Evolutionary conservation across 2,797 vertebrate species (phyloP), one percentile per base, ranked within the genome.

Genomic region (Microctenopoma stevenorrisi): DNA sequence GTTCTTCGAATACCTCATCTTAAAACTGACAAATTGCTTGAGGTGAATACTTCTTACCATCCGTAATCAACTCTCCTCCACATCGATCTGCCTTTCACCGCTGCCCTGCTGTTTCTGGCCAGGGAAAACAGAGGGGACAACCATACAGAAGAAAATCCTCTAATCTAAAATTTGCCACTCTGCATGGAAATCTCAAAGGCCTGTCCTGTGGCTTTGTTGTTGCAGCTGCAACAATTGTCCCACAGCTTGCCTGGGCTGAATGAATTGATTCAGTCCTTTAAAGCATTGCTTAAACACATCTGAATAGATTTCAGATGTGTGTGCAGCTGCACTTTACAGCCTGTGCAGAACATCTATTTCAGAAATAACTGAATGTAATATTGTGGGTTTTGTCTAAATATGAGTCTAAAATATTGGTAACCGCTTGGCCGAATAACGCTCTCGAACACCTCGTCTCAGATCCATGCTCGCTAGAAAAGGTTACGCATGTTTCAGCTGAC

Each of bases 181-280:
- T 72, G 69, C 78, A 83, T 74, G 79, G 71, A 88, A 87, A 89
- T 88, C 81, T 78, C 82, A 79, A 80, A 75, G 66, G 76, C 61
- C 79, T 68, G 72, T 83, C 61, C 28, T 63, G 62, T 81, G 57
- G 76, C 68, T 91, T 82, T 86, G 82, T 77, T 88, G 72, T 79
- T 91, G 72, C 84, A 88, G 90, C 83, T 92, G 87, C 88, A 91
- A 79, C 68, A 70, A 79, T 83, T 89, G 87, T 86, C 81, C 80
- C 83, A 59, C 75, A 84, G 48, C 78, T 68, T 74, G 50, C 81
- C 72, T 68, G 52, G 25, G 35, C 58, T 86, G 68, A 64, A 43
- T 72, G 60, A 68, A 87, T 78, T 79, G 74, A 86, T 85, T 68
- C n/a, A 53, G 56, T 66, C 13, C 25, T 22, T 74, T 51, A 46